Percentiles rank a stretch among this genome's conserved stretches.
Conservation (phyloP, 2,888 invertebrate genomes). For the Corythucha ciliata region DNA sequence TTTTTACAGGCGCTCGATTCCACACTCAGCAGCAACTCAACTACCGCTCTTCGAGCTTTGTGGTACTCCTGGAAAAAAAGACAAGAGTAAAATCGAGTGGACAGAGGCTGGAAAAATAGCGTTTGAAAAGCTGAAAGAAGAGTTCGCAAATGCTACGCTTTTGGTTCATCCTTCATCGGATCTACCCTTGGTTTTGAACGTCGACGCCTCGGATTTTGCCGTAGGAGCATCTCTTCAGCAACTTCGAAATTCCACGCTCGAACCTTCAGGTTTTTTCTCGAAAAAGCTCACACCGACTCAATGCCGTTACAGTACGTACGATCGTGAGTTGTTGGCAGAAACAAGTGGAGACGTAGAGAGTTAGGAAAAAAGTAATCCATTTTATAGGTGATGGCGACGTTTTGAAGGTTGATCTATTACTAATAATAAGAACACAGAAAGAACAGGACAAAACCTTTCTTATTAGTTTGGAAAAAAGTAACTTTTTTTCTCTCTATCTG, state of each 20-base stretch:
- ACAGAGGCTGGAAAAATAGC: conserved; percentile 32
- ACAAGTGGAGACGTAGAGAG: too few relatives aligned
- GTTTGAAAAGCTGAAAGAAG: conserved; percentile 36
- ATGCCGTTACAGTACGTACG: conserved; percentile 13
- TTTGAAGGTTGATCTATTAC: too few relatives aligned
- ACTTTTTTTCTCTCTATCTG: too few relatives aligned
- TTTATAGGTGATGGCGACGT: too few relatives aligned
- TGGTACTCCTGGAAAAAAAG: neutral
- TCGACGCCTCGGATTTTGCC: conserved; percentile 40
- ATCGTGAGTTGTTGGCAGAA: conserved; percentile 28
- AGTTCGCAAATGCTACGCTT: conserved; percentile 36
- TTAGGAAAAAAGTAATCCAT: too few relatives aligned
- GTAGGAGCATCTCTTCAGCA: conserved; percentile 41
- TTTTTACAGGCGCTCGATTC: conserved; percentile 13
- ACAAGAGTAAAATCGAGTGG: conserved; percentile 9
- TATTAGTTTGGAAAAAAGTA: too few relatives aligned
- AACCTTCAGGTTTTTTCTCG: conserved; percentile 23
- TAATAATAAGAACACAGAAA: too few relatives aligned
- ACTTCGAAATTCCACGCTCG: conserved; percentile 14
- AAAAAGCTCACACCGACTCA: conserved; percentile 12
- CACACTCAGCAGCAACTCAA: conserved; percentile 39
- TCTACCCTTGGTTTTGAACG: conserved; percentile 17
- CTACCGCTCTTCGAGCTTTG: conserved; percentile 25
- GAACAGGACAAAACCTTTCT: too few relatives aligned
- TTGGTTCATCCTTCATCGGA: conserved; percentile 38